Evolutionary conservation across 2,888 invertebrate species (phyloP).

Genomic region (Coronaproctus castanopsis): DNA sequence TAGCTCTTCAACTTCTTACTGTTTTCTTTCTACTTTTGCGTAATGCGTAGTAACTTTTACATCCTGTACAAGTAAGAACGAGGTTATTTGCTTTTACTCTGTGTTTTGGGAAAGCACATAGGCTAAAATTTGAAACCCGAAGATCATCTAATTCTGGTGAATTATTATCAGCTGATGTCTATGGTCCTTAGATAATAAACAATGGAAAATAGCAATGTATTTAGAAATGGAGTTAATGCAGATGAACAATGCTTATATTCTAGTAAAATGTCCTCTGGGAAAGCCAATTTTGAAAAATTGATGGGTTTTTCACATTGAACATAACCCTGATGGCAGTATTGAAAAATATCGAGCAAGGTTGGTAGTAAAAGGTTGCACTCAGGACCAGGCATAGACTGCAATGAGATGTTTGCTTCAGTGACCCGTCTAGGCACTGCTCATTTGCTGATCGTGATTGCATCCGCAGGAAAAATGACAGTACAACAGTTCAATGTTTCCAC

Average conservation of each 20-base stretch:
- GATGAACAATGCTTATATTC: conserved; percentile 23
- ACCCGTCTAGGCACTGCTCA: conserved; percentile 21
- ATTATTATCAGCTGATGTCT: too few species aligned
- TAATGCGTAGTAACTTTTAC: too few species aligned
- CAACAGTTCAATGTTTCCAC: conserved; percentile 23
- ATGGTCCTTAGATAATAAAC: neutral
- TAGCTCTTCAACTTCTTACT: too few species aligned
- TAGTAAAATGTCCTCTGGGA: conserved; percentile 19
- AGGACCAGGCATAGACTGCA: conserved; percentile 20
- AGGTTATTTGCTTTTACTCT: too few species aligned
- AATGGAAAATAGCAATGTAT: conserved; percentile 21
- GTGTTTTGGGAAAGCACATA: too few species aligned
- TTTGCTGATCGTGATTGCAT: too few species aligned
- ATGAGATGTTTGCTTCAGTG: conserved; percentile 23
- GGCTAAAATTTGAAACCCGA: too few species aligned
- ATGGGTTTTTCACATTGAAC: conserved; percentile 22
- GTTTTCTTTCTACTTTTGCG: too few species aligned
- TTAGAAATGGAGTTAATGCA: conserved; percentile 21
- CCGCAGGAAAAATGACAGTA: conserved; percentile 18
- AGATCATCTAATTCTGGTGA: too few species aligned
- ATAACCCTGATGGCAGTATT: conserved; percentile 20
- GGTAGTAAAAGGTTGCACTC: conserved; percentile 22
- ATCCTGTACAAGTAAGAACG: too few species aligned
- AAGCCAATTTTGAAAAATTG: conserved; percentile 11
- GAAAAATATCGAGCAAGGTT: conserved; percentile 22